Evolutionary conservation across 2,888 invertebrate genomes (phyloP).

Genomic region (Brenthis hecate): DNA sequence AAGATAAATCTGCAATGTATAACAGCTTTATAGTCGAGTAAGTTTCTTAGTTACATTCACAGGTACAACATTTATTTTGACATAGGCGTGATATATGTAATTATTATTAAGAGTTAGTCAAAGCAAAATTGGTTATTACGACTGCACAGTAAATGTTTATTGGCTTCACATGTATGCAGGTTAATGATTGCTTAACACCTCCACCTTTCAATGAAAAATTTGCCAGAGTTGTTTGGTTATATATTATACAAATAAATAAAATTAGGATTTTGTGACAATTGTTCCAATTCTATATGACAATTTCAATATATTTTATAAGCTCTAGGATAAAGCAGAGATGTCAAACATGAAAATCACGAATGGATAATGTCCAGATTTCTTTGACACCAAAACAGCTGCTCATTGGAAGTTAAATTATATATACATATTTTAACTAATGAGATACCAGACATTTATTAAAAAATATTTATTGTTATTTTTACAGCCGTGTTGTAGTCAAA

Average conservation of each 20-base stretch:
- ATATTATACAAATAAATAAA: too few species aligned
- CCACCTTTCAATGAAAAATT: neutral
- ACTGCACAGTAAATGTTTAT: conserved; percentile 37
- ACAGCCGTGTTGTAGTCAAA: neutral
- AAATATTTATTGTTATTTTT: neutral
- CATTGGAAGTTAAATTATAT: neutral
- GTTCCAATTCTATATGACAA: neutral
- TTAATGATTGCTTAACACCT: conserved; percentile 6
- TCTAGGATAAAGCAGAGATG: neutral
- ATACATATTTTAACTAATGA: neutral
- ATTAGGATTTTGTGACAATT: neutral
- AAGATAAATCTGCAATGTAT: too few species aligned
- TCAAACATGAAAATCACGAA: neutral
- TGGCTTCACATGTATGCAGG: neutral
- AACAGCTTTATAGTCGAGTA: too few species aligned
- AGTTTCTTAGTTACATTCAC: neutral
- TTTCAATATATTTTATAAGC: neutral
- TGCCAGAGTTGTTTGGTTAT: too few species aligned
- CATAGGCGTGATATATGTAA: neutral
- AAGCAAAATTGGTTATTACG: conserved; percentile 19
- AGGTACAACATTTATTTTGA: conserved; percentile 5
- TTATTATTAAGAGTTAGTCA: neutral
- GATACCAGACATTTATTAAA: neutral
- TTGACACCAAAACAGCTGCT: conserved; percentile 8
- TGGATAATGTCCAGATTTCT: neutral